Percentiles rank a stretch among this genome's conserved stretches.
These are phyloP conservation scores for Smithornis capensis DNA, from an alignment of 2,113 vertebrate genomes.

Conservation along the genomic window DNA sequence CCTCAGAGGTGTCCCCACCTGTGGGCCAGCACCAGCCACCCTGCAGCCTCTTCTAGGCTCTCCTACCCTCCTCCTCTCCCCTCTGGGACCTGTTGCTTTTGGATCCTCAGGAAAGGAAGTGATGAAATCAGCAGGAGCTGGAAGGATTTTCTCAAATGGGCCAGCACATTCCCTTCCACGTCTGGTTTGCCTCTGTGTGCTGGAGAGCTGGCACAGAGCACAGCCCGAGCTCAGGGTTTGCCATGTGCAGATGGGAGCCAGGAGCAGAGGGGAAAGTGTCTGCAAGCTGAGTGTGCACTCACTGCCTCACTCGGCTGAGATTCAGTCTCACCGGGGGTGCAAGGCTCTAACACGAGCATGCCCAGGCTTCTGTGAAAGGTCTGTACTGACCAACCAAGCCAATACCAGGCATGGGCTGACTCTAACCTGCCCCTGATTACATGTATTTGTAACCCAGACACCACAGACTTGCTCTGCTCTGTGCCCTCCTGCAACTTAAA, in stretches of 20 bases:
- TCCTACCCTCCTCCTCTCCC: not conserved
- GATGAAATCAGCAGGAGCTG: not conserved
- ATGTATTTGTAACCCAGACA: not conserved
- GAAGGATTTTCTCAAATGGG: not conserved
- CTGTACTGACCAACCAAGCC: not conserved
- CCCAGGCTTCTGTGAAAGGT: not conserved
- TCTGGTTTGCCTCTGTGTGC: not conserved
- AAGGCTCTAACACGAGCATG: not conserved
- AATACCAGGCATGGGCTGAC: not conserved
- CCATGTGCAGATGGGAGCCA: not conserved
- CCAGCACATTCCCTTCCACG: not conserved
- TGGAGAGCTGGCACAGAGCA: not conserved
- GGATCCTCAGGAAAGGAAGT: not conserved
- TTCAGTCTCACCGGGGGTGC: not conserved
- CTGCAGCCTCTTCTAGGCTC: not conserved
- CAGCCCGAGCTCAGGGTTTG: not conserved
- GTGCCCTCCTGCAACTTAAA: conserved; percentile 5
- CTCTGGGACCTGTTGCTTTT: not conserved
- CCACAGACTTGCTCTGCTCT: not conserved
- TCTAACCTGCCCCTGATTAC: not conserved
- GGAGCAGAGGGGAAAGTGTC: not conserved
- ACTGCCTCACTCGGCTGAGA: not conserved
- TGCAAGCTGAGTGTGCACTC: not conserved
- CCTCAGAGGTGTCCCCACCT: not conserved
- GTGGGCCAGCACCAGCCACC: not conserved